Evolutionary conservation across 2,797 vertebrate species (phyloP), one percentile per base, ranked within the genome.

Genomic region (Oreonectes daqikongensis): DNA sequence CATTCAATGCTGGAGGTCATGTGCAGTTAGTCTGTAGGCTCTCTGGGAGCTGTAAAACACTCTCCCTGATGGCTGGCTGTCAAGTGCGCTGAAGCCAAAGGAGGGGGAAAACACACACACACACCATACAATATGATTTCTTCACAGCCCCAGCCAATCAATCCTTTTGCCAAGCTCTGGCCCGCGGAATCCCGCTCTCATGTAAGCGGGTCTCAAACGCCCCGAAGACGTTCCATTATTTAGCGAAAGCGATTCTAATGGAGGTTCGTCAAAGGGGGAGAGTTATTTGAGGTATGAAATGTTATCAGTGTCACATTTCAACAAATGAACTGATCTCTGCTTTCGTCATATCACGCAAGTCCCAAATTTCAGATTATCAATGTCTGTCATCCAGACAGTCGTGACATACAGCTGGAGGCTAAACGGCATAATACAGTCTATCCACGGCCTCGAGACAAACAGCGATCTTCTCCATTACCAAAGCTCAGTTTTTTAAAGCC

Each of bases 11-110:
- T 89, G 90, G 90, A 89, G 92, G 92, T 92, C 84, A 87, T 89
- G 90, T 91, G 91, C 92, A 91, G 91, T 92, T 92, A 91, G 92
- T 90, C 89, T 88, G 90, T 88, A 90, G 89, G 90, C 90, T 93
- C 88, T 86, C 48, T 85, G 88, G 89, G 87, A 90, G 90, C 88
- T 90, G 90, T 92, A 92, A 90, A 92, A 91, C 90, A 90, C 86
- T 88, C 86, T 88, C 85, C 86, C 88, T 72, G 85, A 88, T 85
- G 89, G 81, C 83, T 84, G 81, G 85, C 89, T 89, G 86, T 83
- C 84, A 88, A 86, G 83, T 85, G 86, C 79, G 84, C 85, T 83
- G 79, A 83, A 87, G 83, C 82, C 80, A 84, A 69, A 85, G 79
- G 84, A 75, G 75, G 79, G 68, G 84, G 74, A 57, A 30, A 82